Conservation (phyloP, 2,888 invertebrate genomes). For the Microplitis deprimator region DNA sequence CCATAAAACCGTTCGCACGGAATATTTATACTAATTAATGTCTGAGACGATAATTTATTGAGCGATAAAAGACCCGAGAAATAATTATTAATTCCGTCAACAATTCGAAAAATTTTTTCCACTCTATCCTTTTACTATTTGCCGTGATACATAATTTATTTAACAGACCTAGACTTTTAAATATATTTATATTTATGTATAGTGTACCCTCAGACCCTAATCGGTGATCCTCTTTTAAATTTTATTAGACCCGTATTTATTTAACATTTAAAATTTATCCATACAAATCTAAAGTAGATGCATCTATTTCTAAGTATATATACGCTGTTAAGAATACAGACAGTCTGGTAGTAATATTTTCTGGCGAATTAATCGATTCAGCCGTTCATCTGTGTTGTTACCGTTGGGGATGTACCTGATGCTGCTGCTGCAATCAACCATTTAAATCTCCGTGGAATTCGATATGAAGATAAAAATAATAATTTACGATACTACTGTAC, state of each 20-base stretch:
- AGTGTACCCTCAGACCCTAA: not conserved
- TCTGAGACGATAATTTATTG: conserved; percentile 40
- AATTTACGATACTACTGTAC: conserved; percentile 13
- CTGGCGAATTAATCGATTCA: not conserved
- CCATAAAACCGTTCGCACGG: conserved; percentile 40
- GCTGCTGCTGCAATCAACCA: conserved; percentile 6
- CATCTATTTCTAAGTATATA: not conserved
- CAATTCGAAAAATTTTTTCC: conserved; percentile 41
- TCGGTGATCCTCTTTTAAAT: not conserved
- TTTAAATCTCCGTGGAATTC: conserved; percentile 5
- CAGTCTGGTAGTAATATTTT: not conserved
- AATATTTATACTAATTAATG: conserved; percentile 46
- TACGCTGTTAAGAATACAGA: not conserved
- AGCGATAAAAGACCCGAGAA: conserved; percentile 34
- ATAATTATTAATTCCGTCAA: conserved; percentile 39
- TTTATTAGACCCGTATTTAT: conserved; percentile 1
- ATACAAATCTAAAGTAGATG: not conserved
- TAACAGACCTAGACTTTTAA: conserved; percentile 14
- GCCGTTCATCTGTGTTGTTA: not conserved
- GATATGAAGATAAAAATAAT: conserved; percentile 20
- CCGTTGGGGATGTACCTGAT: conserved; percentile 1
- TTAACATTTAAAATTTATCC: not conserved
- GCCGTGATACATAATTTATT: conserved; percentile 36
- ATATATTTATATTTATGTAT: conserved; percentile 4
- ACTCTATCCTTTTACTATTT: not conserved